Conservation (phyloP, 1,140 invertebrate species). For the Drosophila ironensis region DNA sequence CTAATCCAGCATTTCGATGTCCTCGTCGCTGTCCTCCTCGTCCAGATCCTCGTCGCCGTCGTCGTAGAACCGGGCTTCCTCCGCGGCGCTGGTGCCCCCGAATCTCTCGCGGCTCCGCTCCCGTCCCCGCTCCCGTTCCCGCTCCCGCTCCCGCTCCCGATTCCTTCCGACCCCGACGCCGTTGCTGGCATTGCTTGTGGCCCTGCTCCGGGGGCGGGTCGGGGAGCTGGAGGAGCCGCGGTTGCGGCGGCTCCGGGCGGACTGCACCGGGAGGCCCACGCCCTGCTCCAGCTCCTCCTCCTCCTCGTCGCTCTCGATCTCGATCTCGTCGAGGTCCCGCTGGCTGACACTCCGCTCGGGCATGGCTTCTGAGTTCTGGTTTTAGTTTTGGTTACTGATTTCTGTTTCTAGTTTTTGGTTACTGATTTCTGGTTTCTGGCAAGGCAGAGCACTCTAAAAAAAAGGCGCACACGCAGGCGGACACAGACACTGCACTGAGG, state of each 20-base stretch:
- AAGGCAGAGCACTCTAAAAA: slow-evolving; percentile 17
- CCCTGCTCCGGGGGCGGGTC: slow-evolving; percentile 1
- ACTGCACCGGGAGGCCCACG: slow-evolving; percentile 62
- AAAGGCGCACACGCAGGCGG: no score
- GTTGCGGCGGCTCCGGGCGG: slow-evolving; percentile 36
- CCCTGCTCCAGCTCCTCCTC: slow-evolving; percentile 74
- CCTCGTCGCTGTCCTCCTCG: slow-evolving; percentile 61
- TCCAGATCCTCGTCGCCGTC: slow-evolving; percentile 33
- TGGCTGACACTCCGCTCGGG: slow-evolving; percentile 66
- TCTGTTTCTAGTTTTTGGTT: no score
- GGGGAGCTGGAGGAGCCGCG: slow-evolving; percentile 25
- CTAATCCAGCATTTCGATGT: slow-evolving; percentile 77
- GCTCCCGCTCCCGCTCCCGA: slow-evolving; percentile 19
- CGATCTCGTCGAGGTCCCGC: slow-evolving; percentile 74
- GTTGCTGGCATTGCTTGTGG: slow-evolving; percentile 32
- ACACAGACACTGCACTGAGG: no score
- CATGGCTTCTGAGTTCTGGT: slow-evolving; percentile 55
- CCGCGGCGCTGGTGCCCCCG: slow-evolving; percentile 23
- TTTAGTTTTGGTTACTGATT: no score
- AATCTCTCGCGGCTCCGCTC: slow-evolving; percentile 48
- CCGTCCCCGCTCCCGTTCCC: slow-evolving; percentile 14
- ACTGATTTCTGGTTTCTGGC: no score
- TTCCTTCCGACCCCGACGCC: no score
- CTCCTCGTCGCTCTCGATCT: slow-evolving; percentile 76
- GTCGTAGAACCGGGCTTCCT: slow-evolving; percentile 47